These are phyloP conservation scores for Eubucco bourcierii DNA, from an alignment of 2,113 vertebrate genomes.

Conservation along the genomic window DNA sequence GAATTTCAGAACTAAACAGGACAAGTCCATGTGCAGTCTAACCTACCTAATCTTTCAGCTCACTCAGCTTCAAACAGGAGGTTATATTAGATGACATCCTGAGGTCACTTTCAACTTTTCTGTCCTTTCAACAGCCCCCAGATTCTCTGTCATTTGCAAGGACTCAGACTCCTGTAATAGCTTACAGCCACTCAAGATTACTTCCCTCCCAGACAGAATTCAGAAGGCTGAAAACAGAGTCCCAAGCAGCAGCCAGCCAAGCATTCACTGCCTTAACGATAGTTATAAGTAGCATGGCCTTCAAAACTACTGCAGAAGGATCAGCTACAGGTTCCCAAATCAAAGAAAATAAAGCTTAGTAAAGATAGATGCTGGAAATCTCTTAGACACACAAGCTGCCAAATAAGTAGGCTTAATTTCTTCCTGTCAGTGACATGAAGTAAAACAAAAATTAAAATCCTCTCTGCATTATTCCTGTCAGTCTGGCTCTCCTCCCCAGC, in stretches of 20 bases:
- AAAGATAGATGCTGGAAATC: background rate
- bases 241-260: background rate
- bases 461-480: background rate
- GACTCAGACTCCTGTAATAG: background rate
- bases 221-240: background rate
- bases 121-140: background rate
- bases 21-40: rapidly evolving
- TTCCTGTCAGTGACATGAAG: conserved; percentile 2
- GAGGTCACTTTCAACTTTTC: background rate
- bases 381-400: background rate
- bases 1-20: background rate
- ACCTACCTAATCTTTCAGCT: background rate
- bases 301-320: background rate
- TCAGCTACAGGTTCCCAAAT: background rate
- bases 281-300: background rate
- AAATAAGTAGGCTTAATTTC: conserved; percentile 57
- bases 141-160: background rate
- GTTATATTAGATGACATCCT: background rate
- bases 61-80: background rate
- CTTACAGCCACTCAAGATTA: background rate
- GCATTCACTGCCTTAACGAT: background rate
- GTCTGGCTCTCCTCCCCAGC: conserved; percentile 30
- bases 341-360: background rate
- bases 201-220: background rate
- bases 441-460: background rate